Percentiles rank a stretch among this genome's conserved stretches.
phyloP scores from a whole-genome alignment of 2,113 vertebrate species.

The Gambusia holbrooki region DNA sequence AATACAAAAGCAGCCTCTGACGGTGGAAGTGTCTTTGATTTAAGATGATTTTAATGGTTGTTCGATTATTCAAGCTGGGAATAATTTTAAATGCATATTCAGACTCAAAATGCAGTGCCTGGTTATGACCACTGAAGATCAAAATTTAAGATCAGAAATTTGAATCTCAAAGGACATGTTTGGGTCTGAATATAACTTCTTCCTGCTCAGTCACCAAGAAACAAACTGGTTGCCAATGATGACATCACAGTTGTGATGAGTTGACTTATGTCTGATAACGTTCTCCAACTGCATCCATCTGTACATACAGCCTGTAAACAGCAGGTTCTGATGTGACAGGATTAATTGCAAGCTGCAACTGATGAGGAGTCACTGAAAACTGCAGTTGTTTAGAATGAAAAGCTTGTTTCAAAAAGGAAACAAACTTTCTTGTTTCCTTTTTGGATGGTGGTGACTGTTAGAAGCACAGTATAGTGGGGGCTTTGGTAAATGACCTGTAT shows the following conservation, averaged over 20 bases:
- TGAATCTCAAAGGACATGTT: not conserved
- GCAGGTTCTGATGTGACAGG: not conserved
- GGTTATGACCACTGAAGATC: too few species aligned
- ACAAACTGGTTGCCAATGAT: not conserved
- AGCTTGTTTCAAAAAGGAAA: not conserved
- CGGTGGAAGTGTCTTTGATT: not conserved
- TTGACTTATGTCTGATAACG: not conserved
- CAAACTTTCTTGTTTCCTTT: too few species aligned
- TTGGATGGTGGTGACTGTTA: too few species aligned
- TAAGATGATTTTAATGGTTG: not conserved
- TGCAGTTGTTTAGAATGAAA: not conserved
- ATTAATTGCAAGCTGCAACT: not conserved
- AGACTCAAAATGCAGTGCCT: too few species aligned
- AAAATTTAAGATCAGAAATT: not conserved
- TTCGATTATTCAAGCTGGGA: not conserved
- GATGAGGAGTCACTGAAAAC: not conserved
- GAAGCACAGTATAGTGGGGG: too few species aligned
- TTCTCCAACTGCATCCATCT: not conserved
- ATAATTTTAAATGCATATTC: not conserved
- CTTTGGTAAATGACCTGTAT: too few species aligned
- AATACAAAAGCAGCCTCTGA: not conserved
- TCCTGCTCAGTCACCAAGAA: not conserved
- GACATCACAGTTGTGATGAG: not conserved
- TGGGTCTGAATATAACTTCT: not conserved
- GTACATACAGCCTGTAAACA: not conserved